Evolutionary conservation across 2,888 invertebrate species (phyloP), one percentile per base, ranked within the genome.

Genomic region (Rutpela maculata): DNA sequence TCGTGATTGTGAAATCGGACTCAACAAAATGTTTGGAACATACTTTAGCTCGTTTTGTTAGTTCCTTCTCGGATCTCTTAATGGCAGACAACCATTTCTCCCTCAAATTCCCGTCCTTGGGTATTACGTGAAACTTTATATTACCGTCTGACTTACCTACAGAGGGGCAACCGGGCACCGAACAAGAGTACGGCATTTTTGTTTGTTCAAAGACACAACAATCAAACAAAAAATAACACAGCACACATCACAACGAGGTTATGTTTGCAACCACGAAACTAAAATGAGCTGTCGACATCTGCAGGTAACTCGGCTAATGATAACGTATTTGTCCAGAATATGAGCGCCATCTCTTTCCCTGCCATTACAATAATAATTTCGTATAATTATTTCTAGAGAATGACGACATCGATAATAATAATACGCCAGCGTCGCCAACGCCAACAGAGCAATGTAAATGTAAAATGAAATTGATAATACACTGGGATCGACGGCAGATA

Each of bases 61-160:
- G 63, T 74, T 82, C 80, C 57, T 70, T 75, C 69, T 82, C 80
- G 15, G 75, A 76, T 35, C 74, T 76, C 43, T 78, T 97, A 66
- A 97, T 94, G 12, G 97, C 92, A 84, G 91, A 93, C 38, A 93
- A 84, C 76, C 80, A 78, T 65, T 77, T 77, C 62, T 67, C 71
- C 82, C 86, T 90, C 59, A 74, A 18, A 81, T 82, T 89, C 84
- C 82, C 87, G 84, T 84, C 88, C 38, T 78, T 80, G 11, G 81
- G 81, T 6, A 82, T 68, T 62, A 68, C 77, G 65, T 80, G 75
- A 43, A 76, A 82, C 67, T 75, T 77, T 56, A 76, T 19, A 31
- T 43, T 63, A 26, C 71, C 75, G 50, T 72, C 74, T 12, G 65
- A n/a, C 19, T 81, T 66, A 18, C 71, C 76, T 12, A 35, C 63